Conservation (phyloP, 35 echinoderm and acorn worm species). For the Eucidaris tribuloides region DNA sequence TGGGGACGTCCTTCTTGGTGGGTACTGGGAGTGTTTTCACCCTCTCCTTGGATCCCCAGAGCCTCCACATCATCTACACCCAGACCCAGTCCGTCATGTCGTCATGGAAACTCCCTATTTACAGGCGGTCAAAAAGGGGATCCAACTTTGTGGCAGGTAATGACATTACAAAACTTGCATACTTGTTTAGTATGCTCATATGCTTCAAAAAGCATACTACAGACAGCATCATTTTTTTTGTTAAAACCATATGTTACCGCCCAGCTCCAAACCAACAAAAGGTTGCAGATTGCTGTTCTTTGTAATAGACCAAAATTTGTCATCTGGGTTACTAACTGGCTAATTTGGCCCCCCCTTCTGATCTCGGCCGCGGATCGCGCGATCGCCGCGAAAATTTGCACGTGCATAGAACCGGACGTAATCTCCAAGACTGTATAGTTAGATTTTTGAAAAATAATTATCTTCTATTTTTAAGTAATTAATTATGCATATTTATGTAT, state of each 20-base stretch:
- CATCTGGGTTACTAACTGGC: background rate
- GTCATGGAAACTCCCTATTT: slow-evolving; percentile 74
- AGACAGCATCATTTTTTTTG: background rate
- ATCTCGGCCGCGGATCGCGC: no score
- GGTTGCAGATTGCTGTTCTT: no score
- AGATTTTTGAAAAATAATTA: no score
- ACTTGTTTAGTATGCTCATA: background rate
- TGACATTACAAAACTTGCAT: background rate
- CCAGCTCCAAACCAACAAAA: no score
- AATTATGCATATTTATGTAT: no score
- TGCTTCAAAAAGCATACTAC: background rate
- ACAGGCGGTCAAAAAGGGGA: slow-evolving; percentile 61
- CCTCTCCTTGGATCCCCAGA: slow-evolving; percentile 64
- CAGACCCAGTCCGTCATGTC: slow-evolving; percentile 72
- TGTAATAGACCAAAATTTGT: no score
- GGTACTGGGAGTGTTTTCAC: slow-evolving; percentile 64
- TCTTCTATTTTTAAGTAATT: no score
- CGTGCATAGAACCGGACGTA: no score
- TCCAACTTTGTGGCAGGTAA: slow-evolving; percentile 85
- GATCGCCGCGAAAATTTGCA: no score
- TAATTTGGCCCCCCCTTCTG: no score
- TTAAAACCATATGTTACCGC: background rate
- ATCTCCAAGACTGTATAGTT: no score
- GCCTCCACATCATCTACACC: slow-evolving; percentile 68
- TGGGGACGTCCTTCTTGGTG: slow-evolving; percentile 48